Evolutionary conservation across 2,888 invertebrate genomes (phyloP), one percentile per base, ranked within the genome.

Genomic region (Eilema sororculum): DNA sequence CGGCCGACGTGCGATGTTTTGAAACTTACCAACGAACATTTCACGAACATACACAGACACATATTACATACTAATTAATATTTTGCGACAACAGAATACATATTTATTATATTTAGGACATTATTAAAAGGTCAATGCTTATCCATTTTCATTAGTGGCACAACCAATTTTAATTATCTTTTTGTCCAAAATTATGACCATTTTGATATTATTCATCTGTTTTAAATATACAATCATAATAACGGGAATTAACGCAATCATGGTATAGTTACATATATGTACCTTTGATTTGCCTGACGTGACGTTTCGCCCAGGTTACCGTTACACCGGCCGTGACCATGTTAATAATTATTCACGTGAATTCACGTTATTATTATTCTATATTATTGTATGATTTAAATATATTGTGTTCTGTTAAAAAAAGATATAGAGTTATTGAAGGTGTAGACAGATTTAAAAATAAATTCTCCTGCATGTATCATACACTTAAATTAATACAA

Each of bases 101-200:
- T 58, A 65, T 20, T 24, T 33, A 3, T 25, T 66, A 25, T 25
- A 25, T 59, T 59, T 41, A 58, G 20, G 24, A n/a, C 9, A 41
- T 41, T 28, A 41, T 37, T 66, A n/a, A 28, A 41, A 12, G 56
- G 58, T 46, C 28, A 60, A 16, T 24, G 59, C 28, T 60, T 67
- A 16, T 60, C 33, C 33, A 56, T 52, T 64, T 64, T 52, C 52
- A n/a, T 20, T 52, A 52, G n/a, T 52, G n/a, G 52, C 52, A 52
- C 20, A 52, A 52, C 52, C n/a, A 52, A 52, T 52, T 52, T 52
- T 52, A 9, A 52, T 41, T 41, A 41, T 4, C 3, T 41, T 4
- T 41, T 16, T 41, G 41, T 41, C n/a, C n/a, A n/a, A n/a, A n/a
- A n/a, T n/a, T n/a, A n/a, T 12, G 33, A 41, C 41, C 16, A 41